Conservation (phyloP, 1,140 invertebrate species). For the Cryptotermes secundus region DNA sequence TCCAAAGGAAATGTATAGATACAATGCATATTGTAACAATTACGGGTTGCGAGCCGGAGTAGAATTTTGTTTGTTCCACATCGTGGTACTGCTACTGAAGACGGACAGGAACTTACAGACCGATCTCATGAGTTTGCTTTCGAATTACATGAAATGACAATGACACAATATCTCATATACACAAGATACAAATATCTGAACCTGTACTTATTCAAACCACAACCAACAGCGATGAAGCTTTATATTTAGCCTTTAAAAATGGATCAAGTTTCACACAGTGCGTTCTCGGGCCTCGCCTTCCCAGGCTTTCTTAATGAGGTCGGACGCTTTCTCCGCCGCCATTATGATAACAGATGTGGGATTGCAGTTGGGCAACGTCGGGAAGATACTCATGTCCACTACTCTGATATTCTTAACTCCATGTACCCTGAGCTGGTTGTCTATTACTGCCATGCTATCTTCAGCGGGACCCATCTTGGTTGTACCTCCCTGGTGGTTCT, state of each 20-base stretch:
- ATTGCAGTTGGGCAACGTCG: conserved; percentile 54
- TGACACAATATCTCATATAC: too few relatives aligned
- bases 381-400: conserved; percentile 59
- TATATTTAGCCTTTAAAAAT: too few relatives aligned
- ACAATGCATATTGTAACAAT: too few relatives aligned
- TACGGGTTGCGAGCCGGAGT: too few relatives aligned
- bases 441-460: conserved; percentile 51
- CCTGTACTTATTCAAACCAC: too few relatives aligned
- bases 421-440: conserved; percentile 52
- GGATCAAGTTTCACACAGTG: background rate
- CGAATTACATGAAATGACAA: too few relatives aligned
- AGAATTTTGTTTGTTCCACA: too few relatives aligned
- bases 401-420: conserved; percentile 52
- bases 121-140: too few relatives aligned
- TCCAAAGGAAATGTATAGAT: too few relatives aligned
- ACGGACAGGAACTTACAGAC: too few relatives aligned
- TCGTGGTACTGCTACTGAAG: too few relatives aligned
- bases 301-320: conserved; percentile 26
- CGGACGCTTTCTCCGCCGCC: conserved; percentile 50
- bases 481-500: conserved; percentile 69
- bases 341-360: conserved; percentile 54
- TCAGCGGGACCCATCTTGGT: conserved; percentile 42
- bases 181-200: too few relatives aligned
- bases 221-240: background rate
- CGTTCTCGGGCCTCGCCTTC: background rate